These are phyloP conservation scores for Heterotilapia buettikoferi DNA, from an alignment of 2,113 vertebrate genomes.

Conservation along the genomic window DNA sequence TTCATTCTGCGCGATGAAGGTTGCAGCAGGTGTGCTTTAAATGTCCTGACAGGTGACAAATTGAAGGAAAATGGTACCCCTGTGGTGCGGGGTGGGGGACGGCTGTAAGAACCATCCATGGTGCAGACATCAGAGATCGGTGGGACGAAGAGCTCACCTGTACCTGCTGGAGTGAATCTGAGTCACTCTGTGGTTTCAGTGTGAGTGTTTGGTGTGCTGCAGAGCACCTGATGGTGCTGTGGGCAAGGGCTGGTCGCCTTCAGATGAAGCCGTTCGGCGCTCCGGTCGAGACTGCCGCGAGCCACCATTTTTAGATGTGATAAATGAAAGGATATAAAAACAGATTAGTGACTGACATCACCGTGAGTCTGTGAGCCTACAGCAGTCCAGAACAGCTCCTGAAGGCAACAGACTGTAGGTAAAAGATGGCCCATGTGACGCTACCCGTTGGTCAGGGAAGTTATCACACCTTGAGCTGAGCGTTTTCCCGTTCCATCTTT, in stretches of 20 bases:
- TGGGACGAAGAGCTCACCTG: neutral
- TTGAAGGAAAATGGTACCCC: neutral
- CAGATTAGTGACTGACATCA: neutral
- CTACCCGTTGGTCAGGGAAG: neutral
- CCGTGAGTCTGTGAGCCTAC: neutral
- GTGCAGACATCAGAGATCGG: neutral
- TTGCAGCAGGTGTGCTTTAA: neutral
- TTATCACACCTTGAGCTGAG: neutral
- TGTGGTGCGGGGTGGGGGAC: neutral
- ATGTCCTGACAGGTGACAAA: neutral
- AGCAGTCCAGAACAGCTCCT: neutral
- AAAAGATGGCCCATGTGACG: neutral
- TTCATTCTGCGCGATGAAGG: neutral
- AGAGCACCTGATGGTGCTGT: neutral
- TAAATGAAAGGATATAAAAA: neutral
- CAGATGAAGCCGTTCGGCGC: neutral
- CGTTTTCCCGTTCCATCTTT: neutral
- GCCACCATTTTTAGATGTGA: neutral
- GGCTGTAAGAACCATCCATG: neutral
- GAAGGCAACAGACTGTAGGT: neutral
- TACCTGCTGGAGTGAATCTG: neutral
- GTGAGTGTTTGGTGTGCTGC: neutral
- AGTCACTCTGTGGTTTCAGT: neutral
- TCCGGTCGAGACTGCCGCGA: fast-evolving
- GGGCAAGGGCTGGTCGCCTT: neutral